phyloP scores from a whole-genome alignment of 2,888 invertebrate genomes.

The Tolmerus cingulatus region DNA sequence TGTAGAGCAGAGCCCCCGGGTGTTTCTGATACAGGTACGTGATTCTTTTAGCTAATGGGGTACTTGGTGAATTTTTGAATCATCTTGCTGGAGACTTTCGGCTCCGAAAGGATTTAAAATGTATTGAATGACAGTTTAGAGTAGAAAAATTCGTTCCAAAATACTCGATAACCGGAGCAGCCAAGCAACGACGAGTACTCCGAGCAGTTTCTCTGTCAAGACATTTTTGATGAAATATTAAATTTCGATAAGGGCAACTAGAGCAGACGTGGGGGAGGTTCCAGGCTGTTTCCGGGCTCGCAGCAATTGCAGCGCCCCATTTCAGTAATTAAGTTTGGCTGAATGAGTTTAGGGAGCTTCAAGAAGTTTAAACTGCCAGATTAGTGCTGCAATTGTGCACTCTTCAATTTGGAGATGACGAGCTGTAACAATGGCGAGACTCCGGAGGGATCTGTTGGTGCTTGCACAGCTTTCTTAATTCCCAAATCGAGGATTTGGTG shows the following conservation, averaged over 20 bases:
- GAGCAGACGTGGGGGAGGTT: neutral
- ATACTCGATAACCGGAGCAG: neutral
- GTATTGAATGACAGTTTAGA: neutral
- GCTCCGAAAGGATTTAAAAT: neutral
- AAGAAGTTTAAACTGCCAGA: neutral
- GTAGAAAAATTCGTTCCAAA: neutral
- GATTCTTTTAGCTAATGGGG: neutral
- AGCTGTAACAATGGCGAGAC: neutral
- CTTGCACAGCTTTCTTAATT: neutral
- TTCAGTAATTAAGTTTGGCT: neutral
- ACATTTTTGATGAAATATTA: neutral
- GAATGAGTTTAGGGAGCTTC: neutral
- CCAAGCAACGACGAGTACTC: neutral
- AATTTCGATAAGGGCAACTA: neutral
- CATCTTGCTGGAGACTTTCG: neutral
- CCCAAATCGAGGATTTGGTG: neutral
- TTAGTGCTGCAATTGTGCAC: neutral
- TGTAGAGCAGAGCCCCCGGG: neutral
- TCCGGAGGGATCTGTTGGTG: neutral
- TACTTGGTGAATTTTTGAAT: neutral
- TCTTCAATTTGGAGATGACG: neutral
- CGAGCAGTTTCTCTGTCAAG: neutral
- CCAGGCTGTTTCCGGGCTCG: neutral
- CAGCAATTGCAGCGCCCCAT: neutral
- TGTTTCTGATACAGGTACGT: neutral